Evolutionary conservation across 2,113 vertebrate species (phyloP).

Genomic region (Crotalus horridus): DNA sequence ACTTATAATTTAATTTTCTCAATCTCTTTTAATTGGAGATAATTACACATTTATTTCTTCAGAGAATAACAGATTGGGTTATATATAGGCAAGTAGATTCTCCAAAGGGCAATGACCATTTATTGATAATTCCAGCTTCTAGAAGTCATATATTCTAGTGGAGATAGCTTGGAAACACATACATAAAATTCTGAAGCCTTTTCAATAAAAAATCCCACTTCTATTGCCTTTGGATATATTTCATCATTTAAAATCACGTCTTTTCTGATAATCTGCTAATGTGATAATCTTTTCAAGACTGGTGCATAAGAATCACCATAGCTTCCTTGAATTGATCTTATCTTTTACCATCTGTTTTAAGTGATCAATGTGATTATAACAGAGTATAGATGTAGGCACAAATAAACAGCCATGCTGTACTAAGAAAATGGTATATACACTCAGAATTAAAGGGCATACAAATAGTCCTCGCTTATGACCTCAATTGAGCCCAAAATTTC

Average conservation of each 20-base stretch:
- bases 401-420: neutral
- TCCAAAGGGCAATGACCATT: neutral
- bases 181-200: neutral
- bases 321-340: neutral
- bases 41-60: constrained; percentile 5
- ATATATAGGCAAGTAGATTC: neutral
- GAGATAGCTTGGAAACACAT: neutral
- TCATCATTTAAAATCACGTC: neutral
- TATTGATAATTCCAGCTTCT: neutral
- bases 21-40: neutral
- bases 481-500: no score
- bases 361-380: neutral
- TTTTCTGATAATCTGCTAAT: no score
- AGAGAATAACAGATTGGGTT: neutral
- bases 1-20: neutral
- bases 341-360: neutral
- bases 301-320: neutral
- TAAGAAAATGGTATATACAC: neutral
- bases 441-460: neutral
- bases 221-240: neutral
- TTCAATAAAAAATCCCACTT: neutral
- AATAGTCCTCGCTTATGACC: no score
- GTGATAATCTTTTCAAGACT: neutral
- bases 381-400: neutral
- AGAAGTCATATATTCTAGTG: neutral